phyloP scores from a whole-genome alignment of 2,888 invertebrate species.

The Geotrupes spiniger region DNA sequence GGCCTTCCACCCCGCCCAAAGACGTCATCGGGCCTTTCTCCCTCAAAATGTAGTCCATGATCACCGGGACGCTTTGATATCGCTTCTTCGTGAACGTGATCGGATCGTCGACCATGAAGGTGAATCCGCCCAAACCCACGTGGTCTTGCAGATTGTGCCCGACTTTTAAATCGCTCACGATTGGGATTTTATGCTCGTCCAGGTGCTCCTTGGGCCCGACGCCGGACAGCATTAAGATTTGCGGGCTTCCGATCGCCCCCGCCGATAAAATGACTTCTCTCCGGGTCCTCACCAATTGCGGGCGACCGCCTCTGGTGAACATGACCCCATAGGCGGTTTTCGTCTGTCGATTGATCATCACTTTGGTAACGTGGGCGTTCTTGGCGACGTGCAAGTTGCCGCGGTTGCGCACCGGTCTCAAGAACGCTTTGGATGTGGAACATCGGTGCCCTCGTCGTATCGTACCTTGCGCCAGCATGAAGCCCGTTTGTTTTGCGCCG shows the following conservation, averaged over 20 bases:
- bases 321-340: conserved; percentile 76
- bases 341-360: conserved; percentile 65
- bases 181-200: conserved; percentile 67
- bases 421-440: conserved; percentile 84
- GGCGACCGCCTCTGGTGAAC: conserved; percentile 64
- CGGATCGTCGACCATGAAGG: conserved; percentile 78
- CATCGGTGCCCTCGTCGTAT: conserved; percentile 81
- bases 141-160: conserved; percentile 84
- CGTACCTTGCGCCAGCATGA: conserved; percentile 78
- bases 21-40: conserved; percentile 82
- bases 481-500: conserved; percentile 79
- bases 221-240: conserved; percentile 88
- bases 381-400: conserved; percentile 77
- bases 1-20: conserved; percentile 77
- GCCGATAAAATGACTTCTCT: conserved; percentile 83
- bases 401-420: conserved; percentile 75
- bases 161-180: conserved; percentile 72
- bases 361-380: conserved; percentile 65
- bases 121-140: conserved; percentile 80
- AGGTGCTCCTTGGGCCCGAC: conserved; percentile 79
- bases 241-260: conserved; percentile 85
- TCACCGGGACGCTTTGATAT: conserved; percentile 73
- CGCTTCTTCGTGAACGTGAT: conserved; percentile 74
- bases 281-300: conserved; percentile 66
- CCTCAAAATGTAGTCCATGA: conserved; percentile 76